phyloP scores from a whole-genome alignment of 92 coral and sea anemone species.

The Muricea muricata region DNA sequence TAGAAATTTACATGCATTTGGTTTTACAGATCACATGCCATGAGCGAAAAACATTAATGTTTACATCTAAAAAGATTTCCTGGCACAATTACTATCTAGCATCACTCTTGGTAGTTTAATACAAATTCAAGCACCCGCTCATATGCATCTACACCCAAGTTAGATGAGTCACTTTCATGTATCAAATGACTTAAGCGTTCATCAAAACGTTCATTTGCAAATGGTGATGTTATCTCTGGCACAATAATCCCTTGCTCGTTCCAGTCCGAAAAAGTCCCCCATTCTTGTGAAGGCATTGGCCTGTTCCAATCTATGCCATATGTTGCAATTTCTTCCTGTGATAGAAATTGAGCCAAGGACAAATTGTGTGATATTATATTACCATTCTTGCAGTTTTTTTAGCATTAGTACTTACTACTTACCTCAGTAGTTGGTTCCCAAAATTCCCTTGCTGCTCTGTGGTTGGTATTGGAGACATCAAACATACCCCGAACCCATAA shows the following conservation, averaged over 20 bases:
- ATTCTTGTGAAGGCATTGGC: slow-evolving; percentile 28
- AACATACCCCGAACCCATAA: slow-evolving; percentile 37
- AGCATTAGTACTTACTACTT: too few species aligned
- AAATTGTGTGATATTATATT: too few species aligned
- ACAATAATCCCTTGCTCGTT: slow-evolving; percentile 36
- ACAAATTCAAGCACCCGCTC: slow-evolving; percentile 12
- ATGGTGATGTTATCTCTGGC: slow-evolving; percentile 2
- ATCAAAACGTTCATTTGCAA: background rate
- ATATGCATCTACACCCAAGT: slow-evolving; percentile 33
- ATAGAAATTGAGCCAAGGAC: too few species aligned
- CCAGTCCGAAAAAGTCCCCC: slow-evolving; percentile 15
- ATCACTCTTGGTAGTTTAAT: background rate
- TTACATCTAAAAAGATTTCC: too few species aligned
- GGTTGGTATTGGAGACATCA: slow-evolving; percentile 56
- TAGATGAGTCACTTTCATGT: background rate
- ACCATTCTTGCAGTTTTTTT: too few species aligned
- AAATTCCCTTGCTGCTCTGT: slow-evolving; percentile 64
- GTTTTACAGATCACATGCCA: too few species aligned
- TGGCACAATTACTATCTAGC: background rate
- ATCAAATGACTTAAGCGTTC: background rate
- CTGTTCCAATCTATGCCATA: slow-evolving; percentile 48
- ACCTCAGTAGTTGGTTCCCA: slow-evolving; percentile 58
- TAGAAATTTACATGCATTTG: too few species aligned
- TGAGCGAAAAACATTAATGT: too few species aligned
- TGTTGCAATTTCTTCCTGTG: slow-evolving; percentile 23